Base-by-base conservation (phyloP, 30 jellyfish, hydroid and myxozoan genomes). In the Cassiopea andromeda region DNA sequence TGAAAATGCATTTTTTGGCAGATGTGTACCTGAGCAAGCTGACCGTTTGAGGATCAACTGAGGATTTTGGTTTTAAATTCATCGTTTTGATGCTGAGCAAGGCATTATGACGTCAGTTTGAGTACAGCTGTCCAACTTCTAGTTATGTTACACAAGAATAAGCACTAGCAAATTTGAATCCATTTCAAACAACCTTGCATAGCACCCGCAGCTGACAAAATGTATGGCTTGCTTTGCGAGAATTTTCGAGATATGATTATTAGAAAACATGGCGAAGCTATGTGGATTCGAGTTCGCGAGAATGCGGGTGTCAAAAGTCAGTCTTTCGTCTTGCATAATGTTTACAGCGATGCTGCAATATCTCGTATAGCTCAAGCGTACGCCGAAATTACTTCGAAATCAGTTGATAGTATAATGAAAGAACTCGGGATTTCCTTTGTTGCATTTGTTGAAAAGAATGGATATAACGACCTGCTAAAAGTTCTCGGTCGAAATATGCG, bases 401-500 rank as follows among this genome's bases (percentile, higher is more conserved):
- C 88, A 2, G 27, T 75, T 44, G 96, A 89, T 48, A 45, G 64
- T 27, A 75, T 89, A 10, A 89, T 89, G 96, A 79, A 89, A 70
- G 89, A 81, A 38, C 73, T 83, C 0, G 96, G 96, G 27, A 82
- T 89, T n/a, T 48, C 80, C 17, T 89, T 89, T 47, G 96, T 89
- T 47, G 6, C 88, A 69, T 89, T 89, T 54, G 88, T 80, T 68
- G 92, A 82, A 64, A 57, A 72, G 54, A 71, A 89, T 54, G 96
- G 96, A 44, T 89, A 89, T 77, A 83, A 8, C 44, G 75, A 82
- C 66, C 27, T 81, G 44, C 85, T 89, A 82, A 89, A 89, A 59
- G 92, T 89, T 48, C 96, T 89, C 75, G 96, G 96, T 7, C 78
- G 96, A 45, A 89, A 81, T 60, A 68, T 89, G 92, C 91, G 96